Conservation (phyloP, 2,797 vertebrate species). For the Typhlichthys eigenmanni region DNA sequence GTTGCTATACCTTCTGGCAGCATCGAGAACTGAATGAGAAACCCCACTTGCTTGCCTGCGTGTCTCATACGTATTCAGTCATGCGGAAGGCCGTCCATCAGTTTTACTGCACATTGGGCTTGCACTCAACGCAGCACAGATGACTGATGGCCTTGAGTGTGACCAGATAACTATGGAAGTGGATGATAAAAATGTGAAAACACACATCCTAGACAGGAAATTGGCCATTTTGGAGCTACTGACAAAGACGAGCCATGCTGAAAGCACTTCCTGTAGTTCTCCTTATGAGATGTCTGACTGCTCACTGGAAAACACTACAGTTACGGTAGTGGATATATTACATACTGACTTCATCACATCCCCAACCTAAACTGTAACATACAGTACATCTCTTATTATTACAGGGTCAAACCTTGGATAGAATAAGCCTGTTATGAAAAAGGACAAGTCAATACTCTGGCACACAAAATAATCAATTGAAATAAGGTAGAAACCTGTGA, state of each 20-base stretch:
- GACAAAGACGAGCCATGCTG: conserved; percentile 28
- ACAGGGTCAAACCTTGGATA: conserved; percentile 12
- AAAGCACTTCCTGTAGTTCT: conserved; percentile 39
- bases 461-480: conserved; percentile 8
- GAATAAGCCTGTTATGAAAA: conserved; percentile 13
- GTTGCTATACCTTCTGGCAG: conserved; percentile 43
- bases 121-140: conserved; percentile 58
- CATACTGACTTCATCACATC: too few relatives aligned
- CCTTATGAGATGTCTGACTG: conserved; percentile 36
- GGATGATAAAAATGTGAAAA: conserved; percentile 76
- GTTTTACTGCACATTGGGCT: conserved; percentile 76
- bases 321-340: too few relatives aligned
- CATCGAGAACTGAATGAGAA: conserved; percentile 59
- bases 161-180: conserved; percentile 65
- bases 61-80: conserved; percentile 69
- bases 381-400: conserved; percentile 10
- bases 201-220: conserved; percentile 72
- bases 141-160: conserved; percentile 73
- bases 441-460: conserved; percentile 15
- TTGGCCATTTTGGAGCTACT: conserved; percentile 74
- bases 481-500: conserved; percentile 11
- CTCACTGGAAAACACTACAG: conserved; percentile 39
- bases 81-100: conserved; percentile 74
- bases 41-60: conserved; percentile 32
- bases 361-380: conserved; percentile 7